Base-by-base conservation (phyloP, 2,797 vertebrate genomes). In the Tiaroga cobitis region DNA sequence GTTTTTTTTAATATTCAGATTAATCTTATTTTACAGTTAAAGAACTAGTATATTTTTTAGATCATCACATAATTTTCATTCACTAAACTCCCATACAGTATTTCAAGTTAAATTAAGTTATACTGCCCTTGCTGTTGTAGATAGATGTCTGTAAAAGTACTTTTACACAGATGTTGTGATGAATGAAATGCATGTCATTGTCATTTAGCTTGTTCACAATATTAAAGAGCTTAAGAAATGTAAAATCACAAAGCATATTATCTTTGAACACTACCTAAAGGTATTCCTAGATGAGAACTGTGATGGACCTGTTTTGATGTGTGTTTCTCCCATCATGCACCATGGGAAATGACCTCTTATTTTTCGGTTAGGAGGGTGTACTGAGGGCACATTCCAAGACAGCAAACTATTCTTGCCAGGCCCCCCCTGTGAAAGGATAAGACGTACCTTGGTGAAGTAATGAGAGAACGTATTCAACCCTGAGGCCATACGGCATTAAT, bases 391-490 rank as follows among this genome's bases (percentile, higher is more conserved):
- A 87, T 90, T 84, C 86, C 79, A 61, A 82, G 81, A 87, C 63
- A 80, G 61, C 26, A 74, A 84, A 49, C 78, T 86, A 63, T 69
- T 49, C 51, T 34, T 34, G 43, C 81, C 16, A 49, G 24, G 19
- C 75, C 67, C 83, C 26, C 37, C 43, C 83, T 86, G 80, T 39
- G 34, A 29, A 51, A 70, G 46, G n/a, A 16, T 80, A 87, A 79
- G 84, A 54, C 46, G 86, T 86, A 85, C 77, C 82, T 90, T 91
- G 80, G 81, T 59, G 78, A 61, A 80, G 73, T 81, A 90, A 80
- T 81, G 43, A 83, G 41, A 37, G 61, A 87, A 82, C 1, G 43
- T 24, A 87, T 77, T 83, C 79, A 78, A 85, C 69, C 85, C 80
- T 63, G 37, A 32, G 68, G 87, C 83, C 41, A 56, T 39, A n/a